Percentiles rank a stretch among this genome's conserved stretches.
phyloP scores from a whole-genome alignment of 2,113 vertebrate species.

The Paracanthobrama guichenoti region DNA sequence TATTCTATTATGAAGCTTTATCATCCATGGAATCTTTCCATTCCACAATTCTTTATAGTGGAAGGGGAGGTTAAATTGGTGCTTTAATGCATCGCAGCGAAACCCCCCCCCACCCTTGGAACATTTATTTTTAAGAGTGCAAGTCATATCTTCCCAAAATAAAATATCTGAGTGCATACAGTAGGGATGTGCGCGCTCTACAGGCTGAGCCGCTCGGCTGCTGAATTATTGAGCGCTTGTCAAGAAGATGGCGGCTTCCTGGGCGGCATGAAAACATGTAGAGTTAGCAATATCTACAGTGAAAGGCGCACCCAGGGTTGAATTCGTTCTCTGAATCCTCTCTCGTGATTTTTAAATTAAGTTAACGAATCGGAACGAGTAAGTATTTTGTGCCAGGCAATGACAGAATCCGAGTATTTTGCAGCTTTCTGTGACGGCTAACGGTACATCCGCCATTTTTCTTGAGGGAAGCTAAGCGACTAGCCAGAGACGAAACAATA shows the following conservation, averaged over 20 bases:
- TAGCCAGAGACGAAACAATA: constrained; percentile 20
- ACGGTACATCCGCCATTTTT: constrained; percentile 67
- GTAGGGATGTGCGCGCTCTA: not conserved
- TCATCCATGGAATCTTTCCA: too few species aligned
- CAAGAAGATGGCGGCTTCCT: constrained; percentile 86
- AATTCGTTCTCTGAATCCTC: constrained; percentile 50
- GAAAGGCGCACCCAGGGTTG: constrained; percentile 52
- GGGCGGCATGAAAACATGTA: constrained; percentile 75
- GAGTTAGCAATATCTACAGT: constrained; percentile 58
- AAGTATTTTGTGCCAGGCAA: constrained; percentile 60
- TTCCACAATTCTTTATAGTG: too few species aligned
- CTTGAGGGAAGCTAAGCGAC: constrained; percentile 58
- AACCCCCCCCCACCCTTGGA: too few species aligned
- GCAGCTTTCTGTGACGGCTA: constrained; percentile 60
- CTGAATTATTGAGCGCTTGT: constrained; percentile 57
- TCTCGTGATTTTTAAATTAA: constrained; percentile 52
- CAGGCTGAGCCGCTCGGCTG: constrained; percentile 33
- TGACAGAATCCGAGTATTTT: constrained; percentile 40
- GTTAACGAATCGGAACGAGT: constrained; percentile 61
- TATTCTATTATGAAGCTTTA: too few species aligned
- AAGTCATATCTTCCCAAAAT: not conserved
- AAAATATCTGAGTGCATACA: not conserved
- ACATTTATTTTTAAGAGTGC: too few species aligned
- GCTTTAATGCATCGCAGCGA: too few species aligned
- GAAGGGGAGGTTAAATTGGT: too few species aligned